Conservation (phyloP, 2,888 invertebrate species). For the Pycnomerus fuliginosus region DNA sequence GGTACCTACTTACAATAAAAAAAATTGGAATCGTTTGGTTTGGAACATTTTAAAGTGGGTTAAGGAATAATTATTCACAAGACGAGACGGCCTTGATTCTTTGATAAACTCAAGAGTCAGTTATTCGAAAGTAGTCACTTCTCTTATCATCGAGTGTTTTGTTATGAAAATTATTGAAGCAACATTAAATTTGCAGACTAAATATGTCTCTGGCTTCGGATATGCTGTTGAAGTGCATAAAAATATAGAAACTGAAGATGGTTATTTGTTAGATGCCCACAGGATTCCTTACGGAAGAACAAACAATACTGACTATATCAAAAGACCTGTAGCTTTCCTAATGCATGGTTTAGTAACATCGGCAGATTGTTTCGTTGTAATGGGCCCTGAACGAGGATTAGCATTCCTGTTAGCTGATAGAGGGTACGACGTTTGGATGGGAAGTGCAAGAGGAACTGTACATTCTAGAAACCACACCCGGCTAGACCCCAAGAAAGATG, state of each 20-base stretch:
- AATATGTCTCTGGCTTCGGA: background rate
- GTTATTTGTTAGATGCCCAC: conserved; percentile 54
- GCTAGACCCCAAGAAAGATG: conserved; percentile 8
- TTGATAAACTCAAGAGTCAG: too few relatives aligned
- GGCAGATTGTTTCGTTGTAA: background rate
- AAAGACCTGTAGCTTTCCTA: background rate
- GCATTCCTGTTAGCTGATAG: conserved; percentile 43
- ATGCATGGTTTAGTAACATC: background rate
- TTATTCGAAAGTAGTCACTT: too few relatives aligned
- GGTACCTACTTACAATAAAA: too few relatives aligned
- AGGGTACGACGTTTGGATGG: conserved; percentile 57
- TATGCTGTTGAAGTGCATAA: background rate
- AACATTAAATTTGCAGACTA: background rate
- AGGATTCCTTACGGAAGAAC: conserved; percentile 43
- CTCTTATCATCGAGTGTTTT: too few relatives aligned
- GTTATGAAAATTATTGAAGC: too few relatives aligned
- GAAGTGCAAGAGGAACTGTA: conserved; percentile 61
- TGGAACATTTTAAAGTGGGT: too few relatives aligned
- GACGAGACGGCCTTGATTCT: too few relatives aligned
- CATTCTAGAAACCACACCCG: conserved; percentile 56
- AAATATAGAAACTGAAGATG: conserved; percentile 52
- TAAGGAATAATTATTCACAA: too few relatives aligned
- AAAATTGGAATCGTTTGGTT: too few relatives aligned
- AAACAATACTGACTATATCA: background rate
- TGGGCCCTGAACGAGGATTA: conserved; percentile 48